phyloP scores from a whole-genome alignment of 1,140 invertebrate genomes.

The Rhagoletis pomonella region DNA sequence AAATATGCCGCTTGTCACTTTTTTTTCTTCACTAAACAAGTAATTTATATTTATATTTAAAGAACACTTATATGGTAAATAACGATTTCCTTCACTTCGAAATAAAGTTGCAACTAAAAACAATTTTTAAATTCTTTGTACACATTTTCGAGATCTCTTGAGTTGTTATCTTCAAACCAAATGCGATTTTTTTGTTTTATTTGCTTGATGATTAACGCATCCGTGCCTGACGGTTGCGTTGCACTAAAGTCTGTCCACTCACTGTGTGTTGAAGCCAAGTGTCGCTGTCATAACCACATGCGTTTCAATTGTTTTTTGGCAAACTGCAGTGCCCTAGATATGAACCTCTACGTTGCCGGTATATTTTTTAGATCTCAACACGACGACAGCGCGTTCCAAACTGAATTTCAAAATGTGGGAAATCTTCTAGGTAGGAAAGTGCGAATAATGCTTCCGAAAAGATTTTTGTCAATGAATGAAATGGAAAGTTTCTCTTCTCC shows the following conservation, averaged over 20 bases:
- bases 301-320: too few species aligned
- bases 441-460: not conserved
- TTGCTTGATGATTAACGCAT: conserved; percentile 19
- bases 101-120: too few species aligned
- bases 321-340: not conserved
- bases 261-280: not conserved
- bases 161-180: not conserved
- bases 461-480: conserved; percentile 36
- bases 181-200: not conserved
- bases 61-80: not conserved
- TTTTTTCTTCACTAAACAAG: not conserved
- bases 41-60: not conserved
- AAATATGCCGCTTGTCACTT: not conserved
- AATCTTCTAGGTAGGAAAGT: not conserved
- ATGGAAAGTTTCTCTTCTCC: conserved; percentile 25
- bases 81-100: not conserved
- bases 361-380: not conserved
- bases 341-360: not conserved
- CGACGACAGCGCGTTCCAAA: not conserved
- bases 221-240: not conserved
- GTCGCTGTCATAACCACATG: not conserved
- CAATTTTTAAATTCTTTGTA: too few species aligned
- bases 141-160: not conserved
- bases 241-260: not conserved
- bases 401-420: not conserved